Percentiles rank a stretch among this genome's conserved stretches.
Conservation (phyloP, 2,113 vertebrate genomes). For the Halichoeres trimaculatus region DNA sequence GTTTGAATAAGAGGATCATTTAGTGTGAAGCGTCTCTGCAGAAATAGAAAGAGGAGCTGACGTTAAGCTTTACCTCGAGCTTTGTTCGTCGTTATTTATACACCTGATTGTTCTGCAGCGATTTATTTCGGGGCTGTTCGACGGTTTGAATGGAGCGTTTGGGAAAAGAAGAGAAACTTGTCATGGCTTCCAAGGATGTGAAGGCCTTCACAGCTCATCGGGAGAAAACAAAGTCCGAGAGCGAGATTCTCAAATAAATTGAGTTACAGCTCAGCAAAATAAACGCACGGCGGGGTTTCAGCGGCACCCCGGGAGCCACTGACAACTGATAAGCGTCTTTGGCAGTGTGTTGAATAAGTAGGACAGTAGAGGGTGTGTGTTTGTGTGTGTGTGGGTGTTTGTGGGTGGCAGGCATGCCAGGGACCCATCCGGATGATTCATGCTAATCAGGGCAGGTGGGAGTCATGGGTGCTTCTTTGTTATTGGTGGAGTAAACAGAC, state of each 20-base stretch:
- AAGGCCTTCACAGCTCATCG: not conserved
- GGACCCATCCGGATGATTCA: conserved; percentile 52
- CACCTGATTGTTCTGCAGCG: not conserved
- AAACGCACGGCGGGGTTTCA: conserved; percentile 44
- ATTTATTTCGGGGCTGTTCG: conserved; percentile 18
- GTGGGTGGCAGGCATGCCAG: conserved; percentile 34
- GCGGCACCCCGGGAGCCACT: conserved; percentile 39
- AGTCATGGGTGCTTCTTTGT: conserved; percentile 43
- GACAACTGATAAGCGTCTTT: conserved; percentile 62
- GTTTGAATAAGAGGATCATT: conserved; percentile 58
- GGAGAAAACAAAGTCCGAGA: conserved; percentile 10
- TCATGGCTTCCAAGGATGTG: not conserved
- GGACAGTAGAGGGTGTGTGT: conserved; percentile 29
- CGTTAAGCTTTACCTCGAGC: not conserved
- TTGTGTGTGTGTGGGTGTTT: conserved; percentile 15
- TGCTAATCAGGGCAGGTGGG: conserved; percentile 72
- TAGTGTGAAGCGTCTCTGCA: conserved; percentile 33
- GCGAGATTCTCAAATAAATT: conserved; percentile 23
- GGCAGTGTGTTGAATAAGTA: conserved; percentile 43
- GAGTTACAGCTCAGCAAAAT: conserved; percentile 53
- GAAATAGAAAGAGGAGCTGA: not conserved
- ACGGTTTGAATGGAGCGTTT: not conserved
- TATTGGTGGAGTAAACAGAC: conserved; percentile 60
- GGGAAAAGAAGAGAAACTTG: not conserved
- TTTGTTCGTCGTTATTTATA: not conserved